Evolutionary conservation across 2,888 invertebrate genomes (phyloP).

Genomic region (Elaeidobius kamerunicus): DNA sequence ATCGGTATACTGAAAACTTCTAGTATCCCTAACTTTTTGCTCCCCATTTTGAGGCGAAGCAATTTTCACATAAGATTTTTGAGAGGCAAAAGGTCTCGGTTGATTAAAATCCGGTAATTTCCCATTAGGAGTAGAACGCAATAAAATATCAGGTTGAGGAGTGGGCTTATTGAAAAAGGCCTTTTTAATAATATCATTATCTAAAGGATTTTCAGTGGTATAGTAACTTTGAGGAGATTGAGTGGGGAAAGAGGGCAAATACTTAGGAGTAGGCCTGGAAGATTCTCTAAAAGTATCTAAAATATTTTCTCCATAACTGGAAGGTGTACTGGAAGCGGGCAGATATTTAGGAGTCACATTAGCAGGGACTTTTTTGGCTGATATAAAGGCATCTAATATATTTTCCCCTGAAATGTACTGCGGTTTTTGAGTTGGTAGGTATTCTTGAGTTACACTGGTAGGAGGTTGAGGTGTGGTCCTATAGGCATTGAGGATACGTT

Average conservation of each 20-base stretch:
- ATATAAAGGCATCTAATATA: conserved; percentile 22
- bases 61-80: conserved; percentile 4
- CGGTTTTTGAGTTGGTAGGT: conserved; percentile 20
- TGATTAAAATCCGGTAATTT: neutral
- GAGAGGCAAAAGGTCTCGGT: conserved; percentile 10
- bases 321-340: conserved; percentile 13
- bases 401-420: conserved; percentile 25
- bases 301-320: conserved; percentile 10
- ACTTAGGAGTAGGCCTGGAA: conserved; percentile 8
- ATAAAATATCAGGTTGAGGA: conserved; percentile 27
- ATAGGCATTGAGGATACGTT: conserved; percentile 19
- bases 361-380: conserved; percentile 5
- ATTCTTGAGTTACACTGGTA: conserved; percentile 16
- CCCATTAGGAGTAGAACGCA: conserved; percentile 21
- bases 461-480: conserved; percentile 11
- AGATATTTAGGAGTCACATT: conserved; percentile 23
- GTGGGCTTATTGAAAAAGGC: conserved; percentile 28
- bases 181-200: conserved; percentile 21
- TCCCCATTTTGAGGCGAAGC: neutral
- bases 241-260: conserved; percentile 9
- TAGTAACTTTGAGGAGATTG: neutral
- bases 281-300: conserved; percentile 9
- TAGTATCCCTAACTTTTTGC: neutral
- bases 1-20: conserved; percentile 11
- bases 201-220: conserved; percentile 18